Base-by-base conservation (phyloP, 2,888 invertebrate genomes). In the Silvanus unidentatus region DNA sequence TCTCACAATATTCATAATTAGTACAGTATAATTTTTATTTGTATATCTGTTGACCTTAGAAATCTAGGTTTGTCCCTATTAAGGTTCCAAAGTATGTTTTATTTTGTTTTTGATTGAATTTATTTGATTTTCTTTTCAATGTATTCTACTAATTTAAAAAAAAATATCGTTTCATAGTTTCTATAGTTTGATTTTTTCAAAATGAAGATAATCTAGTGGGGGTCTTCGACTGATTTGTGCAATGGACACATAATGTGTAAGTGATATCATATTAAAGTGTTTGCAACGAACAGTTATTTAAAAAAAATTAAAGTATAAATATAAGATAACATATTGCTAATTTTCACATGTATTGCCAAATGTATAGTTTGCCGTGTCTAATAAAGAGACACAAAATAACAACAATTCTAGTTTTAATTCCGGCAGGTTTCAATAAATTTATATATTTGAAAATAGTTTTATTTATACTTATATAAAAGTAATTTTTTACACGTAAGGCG, bases 341-440 rank as follows among this genome's bases (percentile, higher is more conserved):
- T 49, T 48, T 48, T 54, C 46, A 52, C 50, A 48, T 49, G 47
- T 55, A 56, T 63, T 62, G 63, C 63, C 62, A 63, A 64, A 63
- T 64, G 62, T 62, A 62, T 57, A 61, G 60, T 58, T 47, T 52
- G 48, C 60, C 52, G 57, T 53, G 55, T 56, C 57, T 52, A 40
- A 28, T 39, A 38, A 44, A 22, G 40, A 29, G 52, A 35, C 53
- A 47, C 52, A 52, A 53, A 57, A 49, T 57, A 57, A 59, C 50
- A 57, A 58, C 54, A n/a, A 48, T 50, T 54, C 56, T 60, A 59
- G 56, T 59, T 62, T 59, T 60, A 58, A 58, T 63, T 63, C 60
- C 48, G 52, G 57, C 57, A 58, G 61, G 59, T 62, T 58, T 62
- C 57, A 64, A 65, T 65, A 64, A 52, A 66, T 62, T 63, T 63